Base-by-base conservation (phyloP, 2,888 invertebrate genomes). In the Panopea generosa region DNA sequence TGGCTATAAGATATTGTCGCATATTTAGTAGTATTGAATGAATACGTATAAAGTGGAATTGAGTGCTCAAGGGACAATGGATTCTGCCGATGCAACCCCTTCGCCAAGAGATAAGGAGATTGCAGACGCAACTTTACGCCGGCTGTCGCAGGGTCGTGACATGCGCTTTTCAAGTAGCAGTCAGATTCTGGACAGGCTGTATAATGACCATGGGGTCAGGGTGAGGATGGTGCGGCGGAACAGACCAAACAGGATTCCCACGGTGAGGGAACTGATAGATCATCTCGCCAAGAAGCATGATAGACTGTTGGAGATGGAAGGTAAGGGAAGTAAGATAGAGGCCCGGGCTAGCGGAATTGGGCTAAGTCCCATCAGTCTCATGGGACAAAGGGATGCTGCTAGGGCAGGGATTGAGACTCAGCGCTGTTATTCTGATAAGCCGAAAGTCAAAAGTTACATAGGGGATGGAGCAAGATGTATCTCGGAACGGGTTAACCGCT, bases 191-290 rank as follows among this genome's bases (percentile, higher is more conserved):
- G 75, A 77, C 24, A 67, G 82, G 16, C 74, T 87, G 22, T 87
- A 87, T 68, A 82, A 82, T 52, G 84, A 85, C 60, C 83, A 85
- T 43, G 87, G 87, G 16, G 85, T 87, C 1, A 59, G 85, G 14
- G 77, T 84, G 24, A 66, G 83, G 29, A 82, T 84, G 74, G 68
- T 83, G 16, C 73, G 83, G 2, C 79, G 77, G 16, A 75, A 67
- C 16, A 70, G 78, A 24, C 71, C 75, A 7, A 82, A 78, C 18
- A 78, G 79, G 63, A 84, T 84, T 26, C 86, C 86, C 18, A 86
- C 87, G 3, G 87, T 88, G 6, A 73, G 83, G 18, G 86, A 88
- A 56, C 68, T 88, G 9, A 88, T 88, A 22, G 87, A 88, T 50
- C 74, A 81, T 49, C 74, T 88, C 29, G 50, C 86, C 26, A 82